Percentiles rank a stretch among this genome's conserved stretches.
These are phyloP conservation scores for Pogonognathellus flavescens DNA, from an alignment of 1,140 invertebrate species.

Conservation along the genomic window DNA sequence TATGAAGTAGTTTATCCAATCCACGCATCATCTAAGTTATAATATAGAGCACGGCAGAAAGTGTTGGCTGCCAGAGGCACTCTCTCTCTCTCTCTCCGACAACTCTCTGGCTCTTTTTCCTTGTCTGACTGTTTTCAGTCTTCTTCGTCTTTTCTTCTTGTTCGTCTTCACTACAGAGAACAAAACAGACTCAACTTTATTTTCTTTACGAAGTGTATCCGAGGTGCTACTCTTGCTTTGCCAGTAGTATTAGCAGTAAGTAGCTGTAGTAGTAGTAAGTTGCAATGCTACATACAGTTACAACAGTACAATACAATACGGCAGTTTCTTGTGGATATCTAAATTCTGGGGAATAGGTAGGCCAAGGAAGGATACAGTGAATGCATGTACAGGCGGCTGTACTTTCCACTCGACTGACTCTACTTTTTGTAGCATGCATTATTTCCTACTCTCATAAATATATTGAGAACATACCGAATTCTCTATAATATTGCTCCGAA, in stretches of 20 bases:
- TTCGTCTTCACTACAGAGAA: conserved; percentile 14
- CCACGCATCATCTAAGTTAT: conserved; percentile 46
- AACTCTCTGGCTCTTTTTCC: background rate
- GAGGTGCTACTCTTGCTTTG: background rate
- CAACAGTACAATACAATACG: background rate
- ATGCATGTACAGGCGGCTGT: conserved; percentile 18
- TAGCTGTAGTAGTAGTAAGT: background rate
- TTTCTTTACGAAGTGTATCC: conserved; percentile 9
- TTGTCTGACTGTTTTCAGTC: background rate
- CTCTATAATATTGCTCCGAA: background rate
- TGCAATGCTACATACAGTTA: background rate
- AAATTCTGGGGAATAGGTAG: conserved; percentile 2
- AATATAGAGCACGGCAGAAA: conserved; percentile 29
- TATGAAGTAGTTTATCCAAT: conserved; percentile 27
- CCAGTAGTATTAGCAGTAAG: background rate
- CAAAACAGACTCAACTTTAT: conserved; percentile 5
- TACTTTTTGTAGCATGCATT: conserved; percentile 35
- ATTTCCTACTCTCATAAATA: conserved; percentile 43
- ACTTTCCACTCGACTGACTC: conserved; percentile 42
- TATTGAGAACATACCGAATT: conserved; percentile 14
- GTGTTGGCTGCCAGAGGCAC: conserved; percentile 44
- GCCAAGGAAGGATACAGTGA: background rate
- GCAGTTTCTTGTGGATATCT: background rate
- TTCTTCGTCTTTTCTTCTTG: no score
- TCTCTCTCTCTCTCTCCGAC: conserved; percentile 30